phyloP scores from a whole-genome alignment of 2,113 vertebrate species.

The Anser cygnoides region DNA sequence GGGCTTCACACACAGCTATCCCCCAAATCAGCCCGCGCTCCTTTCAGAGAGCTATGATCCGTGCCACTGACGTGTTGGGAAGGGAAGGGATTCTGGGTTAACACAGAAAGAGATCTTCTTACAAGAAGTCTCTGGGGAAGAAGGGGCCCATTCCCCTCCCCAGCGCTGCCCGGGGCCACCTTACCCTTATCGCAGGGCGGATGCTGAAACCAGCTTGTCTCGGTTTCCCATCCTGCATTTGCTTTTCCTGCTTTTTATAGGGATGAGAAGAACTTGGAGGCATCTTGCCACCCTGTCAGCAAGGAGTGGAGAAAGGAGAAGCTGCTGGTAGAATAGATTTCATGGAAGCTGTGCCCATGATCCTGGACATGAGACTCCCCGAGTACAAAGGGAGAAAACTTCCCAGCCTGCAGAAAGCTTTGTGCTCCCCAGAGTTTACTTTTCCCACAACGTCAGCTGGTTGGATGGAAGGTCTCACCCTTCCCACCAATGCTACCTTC shows the following conservation, averaged over 20 bases:
- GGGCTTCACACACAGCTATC: accelerated
- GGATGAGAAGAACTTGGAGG: neutral
- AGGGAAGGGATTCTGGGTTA: neutral
- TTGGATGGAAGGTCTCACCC: neutral
- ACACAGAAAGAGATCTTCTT: neutral
- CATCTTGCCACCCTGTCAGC: neutral
- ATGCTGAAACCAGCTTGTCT: neutral
- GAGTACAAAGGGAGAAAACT: neutral
- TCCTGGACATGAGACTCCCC: accelerated
- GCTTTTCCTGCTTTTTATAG: neutral
- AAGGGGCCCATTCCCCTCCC: neutral
- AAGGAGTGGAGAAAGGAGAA: neutral
- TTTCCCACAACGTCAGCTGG: neutral
- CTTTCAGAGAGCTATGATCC: neutral
- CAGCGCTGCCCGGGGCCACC: neutral
- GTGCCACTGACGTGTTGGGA: accelerated
- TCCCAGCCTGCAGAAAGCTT: neutral
- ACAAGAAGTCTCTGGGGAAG: neutral
- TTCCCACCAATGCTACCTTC: neutral
- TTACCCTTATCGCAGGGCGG: too few species aligned
- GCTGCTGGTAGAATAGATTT: neutral
- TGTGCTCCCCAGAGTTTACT: neutral
- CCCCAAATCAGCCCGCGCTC: neutral
- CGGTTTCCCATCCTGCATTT: accelerated
- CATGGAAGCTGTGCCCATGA: accelerated